Evolutionary conservation across 1,140 invertebrate genomes (phyloP).

Genomic region (Acarapis woodi): DNA sequence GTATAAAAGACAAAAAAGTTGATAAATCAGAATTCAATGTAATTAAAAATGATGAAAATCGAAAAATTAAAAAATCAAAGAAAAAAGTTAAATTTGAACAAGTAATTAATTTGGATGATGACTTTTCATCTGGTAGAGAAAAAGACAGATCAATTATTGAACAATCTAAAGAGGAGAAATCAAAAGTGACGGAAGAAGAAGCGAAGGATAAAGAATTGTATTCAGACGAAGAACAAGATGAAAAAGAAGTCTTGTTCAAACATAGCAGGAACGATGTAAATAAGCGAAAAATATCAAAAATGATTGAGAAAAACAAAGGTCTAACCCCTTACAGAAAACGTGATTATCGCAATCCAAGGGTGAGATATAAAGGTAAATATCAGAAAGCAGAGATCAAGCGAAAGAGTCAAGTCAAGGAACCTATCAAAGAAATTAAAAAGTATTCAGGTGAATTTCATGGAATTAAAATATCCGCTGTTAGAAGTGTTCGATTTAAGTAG

Average conservation of each 20-base stretch:
- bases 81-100: constrained; percentile 14
- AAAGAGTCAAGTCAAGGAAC: constrained; percentile 49
- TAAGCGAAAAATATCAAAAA: constrained; percentile 57
- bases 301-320: constrained; percentile 84
- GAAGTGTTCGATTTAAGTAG: constrained; percentile 53
- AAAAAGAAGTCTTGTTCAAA: constrained; percentile 12
- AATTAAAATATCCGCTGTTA: constrained; percentile 52
- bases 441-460: constrained; percentile 72
- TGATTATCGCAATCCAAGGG: constrained; percentile 64
- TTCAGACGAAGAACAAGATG: constrained; percentile 8
- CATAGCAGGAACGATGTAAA: constrained; percentile 17
- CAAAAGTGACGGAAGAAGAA: constrained; percentile 13
- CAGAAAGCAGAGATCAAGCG: constrained; percentile 60
- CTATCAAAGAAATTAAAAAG: constrained; percentile 37
- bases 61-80: constrained; percentile 12
- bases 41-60: no score
- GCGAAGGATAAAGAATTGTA: constrained; percentile 10
- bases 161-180: constrained; percentile 10
- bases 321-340: constrained; percentile 61
- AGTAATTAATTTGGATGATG: constrained; percentile 12
- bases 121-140: constrained; percentile 14
- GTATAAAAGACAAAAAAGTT: background rate
- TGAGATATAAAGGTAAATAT: constrained; percentile 69
- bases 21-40: background rate
- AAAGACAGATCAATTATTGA: constrained; percentile 10